Evolutionary conservation across 2,113 vertebrate genomes (phyloP).

Genomic region (Siniperca knerii): DNA sequence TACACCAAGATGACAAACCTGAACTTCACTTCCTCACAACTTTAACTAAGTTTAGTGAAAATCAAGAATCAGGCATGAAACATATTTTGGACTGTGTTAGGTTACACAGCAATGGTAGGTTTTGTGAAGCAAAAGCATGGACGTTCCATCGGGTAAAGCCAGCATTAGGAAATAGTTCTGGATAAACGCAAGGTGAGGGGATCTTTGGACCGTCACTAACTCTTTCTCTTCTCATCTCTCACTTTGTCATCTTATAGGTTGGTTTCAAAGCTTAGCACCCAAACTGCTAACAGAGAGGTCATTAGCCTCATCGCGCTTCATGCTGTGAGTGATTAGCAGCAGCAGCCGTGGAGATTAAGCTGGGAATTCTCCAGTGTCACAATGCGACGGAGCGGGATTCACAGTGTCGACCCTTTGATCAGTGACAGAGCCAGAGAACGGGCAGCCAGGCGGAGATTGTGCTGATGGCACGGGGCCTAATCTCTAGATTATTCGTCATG

Average conservation of each 20-base stretch:
- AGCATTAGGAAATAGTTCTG: not conserved
- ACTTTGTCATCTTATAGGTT: conserved; percentile 19
- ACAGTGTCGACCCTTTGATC: conserved; percentile 69
- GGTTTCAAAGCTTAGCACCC: conserved; percentile 35
- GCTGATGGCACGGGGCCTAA: conserved; percentile 70
- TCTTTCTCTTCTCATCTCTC: conserved; percentile 7
- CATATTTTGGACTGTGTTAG: not conserved
- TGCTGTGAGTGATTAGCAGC: conserved; percentile 54
- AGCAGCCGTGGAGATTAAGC: conserved; percentile 57
- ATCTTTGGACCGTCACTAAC: not conserved
- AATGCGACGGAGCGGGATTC: conserved; percentile 38
- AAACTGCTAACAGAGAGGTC: conserved; percentile 43
- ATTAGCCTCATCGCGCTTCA: conserved; percentile 42
- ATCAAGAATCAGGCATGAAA: not conserved
- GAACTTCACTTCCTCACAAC: not conserved
- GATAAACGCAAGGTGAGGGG: not conserved
- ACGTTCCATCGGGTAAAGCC: not conserved
- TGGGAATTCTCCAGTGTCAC: conserved; percentile 55
- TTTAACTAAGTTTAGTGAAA: not conserved
- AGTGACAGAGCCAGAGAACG: conserved; percentile 39
- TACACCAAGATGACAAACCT: not conserved
- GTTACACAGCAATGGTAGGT: not conserved
- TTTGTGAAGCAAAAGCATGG: not conserved
- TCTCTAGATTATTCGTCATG: conserved; percentile 74
- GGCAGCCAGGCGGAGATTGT: conserved; percentile 63